A percentile compares a stretch with the other conserved stretches of the same genome.
These are phyloP conservation scores for Glyptemys insculpta DNA, from an alignment of 2,797 vertebrate species.

Conservation along the genomic window DNA sequence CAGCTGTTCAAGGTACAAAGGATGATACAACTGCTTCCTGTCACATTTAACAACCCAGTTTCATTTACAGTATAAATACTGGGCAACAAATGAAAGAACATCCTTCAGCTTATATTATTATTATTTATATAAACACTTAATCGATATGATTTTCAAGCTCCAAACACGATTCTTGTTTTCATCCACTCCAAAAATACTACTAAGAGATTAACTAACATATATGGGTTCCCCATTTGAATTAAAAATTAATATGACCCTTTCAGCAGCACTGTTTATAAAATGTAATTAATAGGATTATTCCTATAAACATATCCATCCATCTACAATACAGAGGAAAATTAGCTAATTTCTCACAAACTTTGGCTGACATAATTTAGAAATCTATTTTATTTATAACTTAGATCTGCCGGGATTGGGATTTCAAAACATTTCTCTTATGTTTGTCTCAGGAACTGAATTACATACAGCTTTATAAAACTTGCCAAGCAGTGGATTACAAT, in stretches of 20 bases:
- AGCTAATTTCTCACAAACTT: neutral
- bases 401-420: slow-evolving; percentile 15
- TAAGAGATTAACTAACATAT: neutral
- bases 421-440: slow-evolving; percentile 9
- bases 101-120: neutral
- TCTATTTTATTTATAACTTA: neutral
- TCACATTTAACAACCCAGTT: neutral
- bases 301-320: neutral
- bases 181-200: neutral
- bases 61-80: neutral
- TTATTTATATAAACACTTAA: neutral
- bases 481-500: neutral
- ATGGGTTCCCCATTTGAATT: neutral
- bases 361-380: neutral
- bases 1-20: neutral
- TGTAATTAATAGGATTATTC: neutral
- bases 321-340: neutral
- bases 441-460: neutral
- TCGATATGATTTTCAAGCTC: neutral
- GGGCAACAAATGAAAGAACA: neutral
- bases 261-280: neutral
- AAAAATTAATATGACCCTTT: neutral
- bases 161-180: neutral
- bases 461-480: neutral
- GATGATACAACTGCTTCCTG: neutral